Evolutionary conservation across 2,888 invertebrate species (phyloP), one percentile per base, ranked within the genome.

Genomic region (Exephanes ischioxanthus): DNA sequence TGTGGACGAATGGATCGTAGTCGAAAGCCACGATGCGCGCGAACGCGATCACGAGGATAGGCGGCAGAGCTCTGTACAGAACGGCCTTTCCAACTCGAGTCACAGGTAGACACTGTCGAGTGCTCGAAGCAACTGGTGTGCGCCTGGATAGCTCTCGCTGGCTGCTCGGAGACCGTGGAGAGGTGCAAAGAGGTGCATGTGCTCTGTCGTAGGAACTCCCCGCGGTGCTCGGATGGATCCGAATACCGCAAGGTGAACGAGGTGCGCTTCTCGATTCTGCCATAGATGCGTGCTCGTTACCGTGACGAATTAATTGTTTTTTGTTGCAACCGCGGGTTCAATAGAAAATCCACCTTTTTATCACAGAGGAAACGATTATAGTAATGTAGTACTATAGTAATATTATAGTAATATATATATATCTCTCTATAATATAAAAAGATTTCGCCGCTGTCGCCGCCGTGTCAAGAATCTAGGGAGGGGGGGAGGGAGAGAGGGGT

Each of bases 41-140:
- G 72, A n/a, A 19, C 41, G 55, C 37, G 55, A 41, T 58, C 30
- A 37, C 53, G 51, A 76, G 63, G 33, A 61, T 30, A 63, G 61
- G 4, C 14, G 30, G 61, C 22, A 48, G 63, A 76, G 76, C 48
- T 33, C 76, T 45, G 26, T 19, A 7, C 48, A 11, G 66, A 61
- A 51, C 48, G 61, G 86, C 86, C 88, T 89, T 90, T 87, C 86
- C 87, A 66, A 85, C 66, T 85, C 89, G 91, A 91, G 91, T 92
- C 91, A 92, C 92, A 92, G 92, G 92, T 92, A 92, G 91, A 89
- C 19, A 90, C 90, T 90, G 90, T 84, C 79, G 88, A 89, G 86
- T 51, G 73, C 61, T 45, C 48, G 72, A 45, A 84, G 58, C 77
- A 41, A 84, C 80, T 80, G 80, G 66, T 67, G 71, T 80, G 45